Conservation (phyloP, 2,797 vertebrate genomes). For the Clamator glandarius region DNA sequence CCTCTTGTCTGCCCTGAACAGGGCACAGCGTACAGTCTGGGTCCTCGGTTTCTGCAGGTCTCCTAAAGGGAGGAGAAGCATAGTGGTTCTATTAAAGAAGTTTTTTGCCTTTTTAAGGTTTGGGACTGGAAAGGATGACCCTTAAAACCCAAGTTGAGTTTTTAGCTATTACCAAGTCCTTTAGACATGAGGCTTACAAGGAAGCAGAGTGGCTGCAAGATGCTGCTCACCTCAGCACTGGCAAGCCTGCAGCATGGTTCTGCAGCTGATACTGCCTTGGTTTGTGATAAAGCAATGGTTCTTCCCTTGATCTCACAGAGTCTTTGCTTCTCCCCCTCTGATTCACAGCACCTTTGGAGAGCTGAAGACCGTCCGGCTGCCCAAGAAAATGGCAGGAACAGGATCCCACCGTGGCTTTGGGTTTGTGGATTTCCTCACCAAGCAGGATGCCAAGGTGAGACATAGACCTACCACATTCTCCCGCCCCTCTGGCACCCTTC, state of each 20-base stretch:
- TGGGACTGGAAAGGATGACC: neutral
- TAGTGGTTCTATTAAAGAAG: neutral
- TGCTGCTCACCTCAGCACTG: rapidly evolving
- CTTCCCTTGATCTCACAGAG: neutral
- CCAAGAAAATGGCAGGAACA: slow-evolving; percentile 90
- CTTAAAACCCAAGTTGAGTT: neutral
- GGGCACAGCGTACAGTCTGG: neutral
- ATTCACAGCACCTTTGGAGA: slow-evolving; percentile 93
- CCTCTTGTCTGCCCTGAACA: neutral
- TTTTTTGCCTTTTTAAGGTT: neutral
- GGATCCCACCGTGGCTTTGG: slow-evolving; percentile 93
- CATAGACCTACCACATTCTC: neutral
- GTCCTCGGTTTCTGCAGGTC: neutral
- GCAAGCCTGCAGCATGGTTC: rapidly evolving
- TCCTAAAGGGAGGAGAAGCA: neutral
- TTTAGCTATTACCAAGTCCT: neutral
- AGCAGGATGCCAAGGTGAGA: slow-evolving; percentile 96
- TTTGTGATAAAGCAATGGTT: neutral
- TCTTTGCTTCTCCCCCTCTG: neutral
- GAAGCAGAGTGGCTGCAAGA: neutral
- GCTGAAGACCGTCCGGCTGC: slow-evolving; percentile 92
- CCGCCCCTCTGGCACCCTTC: neutral
- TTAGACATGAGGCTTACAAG: neutral
- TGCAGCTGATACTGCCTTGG: neutral
- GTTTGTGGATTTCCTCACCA: slow-evolving; percentile 96